Evolutionary conservation across 2,888 invertebrate genomes (phyloP).

Genomic region (Masnerella sp.): DNA sequence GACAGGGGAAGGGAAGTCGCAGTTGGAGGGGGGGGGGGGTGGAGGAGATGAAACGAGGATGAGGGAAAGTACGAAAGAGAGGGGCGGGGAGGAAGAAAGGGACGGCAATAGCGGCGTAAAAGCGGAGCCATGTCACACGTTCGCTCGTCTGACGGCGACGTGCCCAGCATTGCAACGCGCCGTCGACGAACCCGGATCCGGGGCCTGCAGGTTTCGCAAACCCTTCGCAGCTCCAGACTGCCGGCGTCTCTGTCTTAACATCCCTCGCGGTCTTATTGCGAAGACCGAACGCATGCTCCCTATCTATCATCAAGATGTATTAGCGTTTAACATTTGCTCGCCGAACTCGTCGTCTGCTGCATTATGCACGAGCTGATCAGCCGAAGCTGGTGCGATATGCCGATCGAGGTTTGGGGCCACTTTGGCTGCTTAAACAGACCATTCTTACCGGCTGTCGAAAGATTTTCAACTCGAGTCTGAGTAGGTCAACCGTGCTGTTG

Average conservation of each 20-base stretch:
- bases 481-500: constrained; percentile 43
- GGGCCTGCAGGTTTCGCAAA: constrained; percentile 40
- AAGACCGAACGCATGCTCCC: constrained; percentile 77
- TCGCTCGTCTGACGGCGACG: constrained; percentile 77
- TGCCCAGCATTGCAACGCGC: constrained; percentile 73
- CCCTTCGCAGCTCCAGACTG: constrained; percentile 43
- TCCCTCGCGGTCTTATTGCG: constrained; percentile 72
- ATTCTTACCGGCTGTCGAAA: constrained; percentile 35
- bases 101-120: constrained; percentile 73
- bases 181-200: constrained; percentile 62
- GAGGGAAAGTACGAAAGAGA: constrained; percentile 61
- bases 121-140: constrained; percentile 78
- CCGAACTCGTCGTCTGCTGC: constrained; percentile 74
- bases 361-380: constrained; percentile 73
- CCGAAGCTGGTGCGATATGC: constrained; percentile 61
- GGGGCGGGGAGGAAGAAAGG: constrained; percentile 58
- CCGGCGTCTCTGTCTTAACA: constrained; percentile 64
- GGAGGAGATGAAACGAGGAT: constrained; percentile 56
- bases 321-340: constrained; percentile 76
- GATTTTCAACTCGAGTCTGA: constrained; percentile 38
- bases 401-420: constrained; percentile 41
- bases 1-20: constrained; percentile 53
- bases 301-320: constrained; percentile 78
- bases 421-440: constrained; percentile 50
- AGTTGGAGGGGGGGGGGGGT: constrained; percentile 36